A percentile compares a stretch with the other conserved stretches of the same genome.
Evolutionary conservation across 2,888 invertebrate genomes (phyloP).

Genomic region (Digitonthophagus gazella): DNA sequence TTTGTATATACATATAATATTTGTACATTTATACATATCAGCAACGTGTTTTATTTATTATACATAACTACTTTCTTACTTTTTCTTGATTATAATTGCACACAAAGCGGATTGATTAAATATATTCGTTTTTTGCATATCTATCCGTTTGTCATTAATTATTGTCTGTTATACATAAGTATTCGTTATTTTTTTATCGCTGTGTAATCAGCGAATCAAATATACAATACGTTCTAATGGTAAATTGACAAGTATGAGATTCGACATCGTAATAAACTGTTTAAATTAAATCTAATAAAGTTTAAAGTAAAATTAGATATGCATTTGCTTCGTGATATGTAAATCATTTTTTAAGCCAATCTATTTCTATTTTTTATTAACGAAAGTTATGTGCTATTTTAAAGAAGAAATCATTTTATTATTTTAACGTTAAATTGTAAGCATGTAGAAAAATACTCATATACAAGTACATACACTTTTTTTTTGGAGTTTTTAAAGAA

Average conservation of each 20-base stretch:
- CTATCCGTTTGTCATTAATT: background rate
- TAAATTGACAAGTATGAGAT: background rate
- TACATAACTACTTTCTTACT: no score
- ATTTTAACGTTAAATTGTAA: no score
- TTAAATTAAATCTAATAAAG: background rate
- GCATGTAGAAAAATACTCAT: constrained; percentile 10
- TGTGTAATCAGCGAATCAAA: background rate
- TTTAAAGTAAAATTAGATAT: background rate
- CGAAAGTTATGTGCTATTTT: no score
- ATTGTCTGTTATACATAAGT: background rate
- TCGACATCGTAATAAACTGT: background rate
- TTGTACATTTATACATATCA: constrained; percentile 11
- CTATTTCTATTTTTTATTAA: background rate
- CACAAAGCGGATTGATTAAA: background rate
- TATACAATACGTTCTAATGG: background rate
- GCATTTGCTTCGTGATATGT: background rate
- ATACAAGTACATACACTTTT: no score
- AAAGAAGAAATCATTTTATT: no score
- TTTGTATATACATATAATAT: constrained; percentile 11
- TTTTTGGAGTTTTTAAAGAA: constrained; percentile 1
- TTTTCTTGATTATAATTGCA: background rate
- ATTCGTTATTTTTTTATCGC: background rate
- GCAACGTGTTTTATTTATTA: background rate
- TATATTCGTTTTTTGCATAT: background rate
- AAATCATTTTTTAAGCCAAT: background rate